Evolutionary conservation across 2,113 vertebrate species (phyloP).

Genomic region (Nyctibius bracteatus): DNA sequence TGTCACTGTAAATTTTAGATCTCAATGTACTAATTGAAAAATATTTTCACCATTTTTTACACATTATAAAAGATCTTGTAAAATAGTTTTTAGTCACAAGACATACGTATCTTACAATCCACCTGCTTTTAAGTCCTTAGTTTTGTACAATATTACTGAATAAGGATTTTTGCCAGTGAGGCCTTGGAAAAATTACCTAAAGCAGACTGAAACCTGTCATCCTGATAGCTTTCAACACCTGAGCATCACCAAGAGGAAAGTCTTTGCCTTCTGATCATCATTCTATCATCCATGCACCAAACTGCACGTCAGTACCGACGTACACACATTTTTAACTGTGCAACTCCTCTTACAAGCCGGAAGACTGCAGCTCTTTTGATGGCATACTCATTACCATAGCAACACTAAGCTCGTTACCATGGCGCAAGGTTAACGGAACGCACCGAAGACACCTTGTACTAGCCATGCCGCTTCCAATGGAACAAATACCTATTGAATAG

Average conservation of each 20-base stretch:
- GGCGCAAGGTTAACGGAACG: rapidly evolving
- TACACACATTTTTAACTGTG: rapidly evolving
- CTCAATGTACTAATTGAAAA: rapidly evolving
- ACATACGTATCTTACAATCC: rapidly evolving
- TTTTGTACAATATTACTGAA: background rate
- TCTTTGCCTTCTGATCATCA: background rate
- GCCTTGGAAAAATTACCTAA: background rate
- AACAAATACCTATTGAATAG: rapidly evolving
- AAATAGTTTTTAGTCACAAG: background rate
- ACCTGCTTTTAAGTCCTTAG: background rate
- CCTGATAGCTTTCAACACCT: rapidly evolving
- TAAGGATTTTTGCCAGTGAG: background rate
- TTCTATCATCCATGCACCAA: background rate
- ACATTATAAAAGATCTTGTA: background rate
- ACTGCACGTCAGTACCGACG: no score
- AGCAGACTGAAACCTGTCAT: background rate
- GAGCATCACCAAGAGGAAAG: background rate
- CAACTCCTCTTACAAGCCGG: no score
- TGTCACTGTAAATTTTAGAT: background rate
- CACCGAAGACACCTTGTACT: rapidly evolving
- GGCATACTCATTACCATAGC: background rate
- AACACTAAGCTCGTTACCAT: rapidly evolving
- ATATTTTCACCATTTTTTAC: background rate
- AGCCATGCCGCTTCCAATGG: rapidly evolving
- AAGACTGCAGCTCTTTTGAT: background rate